Evolutionary conservation across 2,888 invertebrate genomes (phyloP).

Genomic region (Dicroscelio sp.): DNA sequence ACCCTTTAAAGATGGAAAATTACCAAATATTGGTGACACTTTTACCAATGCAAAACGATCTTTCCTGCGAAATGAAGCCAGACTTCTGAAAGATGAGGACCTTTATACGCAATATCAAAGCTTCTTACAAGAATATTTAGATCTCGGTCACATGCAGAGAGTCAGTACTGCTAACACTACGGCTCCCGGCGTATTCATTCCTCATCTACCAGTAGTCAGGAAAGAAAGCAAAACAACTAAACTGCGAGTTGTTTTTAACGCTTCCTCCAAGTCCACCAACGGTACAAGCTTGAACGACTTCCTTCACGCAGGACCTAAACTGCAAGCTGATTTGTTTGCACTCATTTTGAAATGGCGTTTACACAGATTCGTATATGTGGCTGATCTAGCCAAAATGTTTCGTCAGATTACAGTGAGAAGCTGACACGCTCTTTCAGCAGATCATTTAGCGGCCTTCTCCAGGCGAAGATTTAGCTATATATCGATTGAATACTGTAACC

Average conservation of each 20-base stretch:
- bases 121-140: not conserved
- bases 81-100: not conserved
- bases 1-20: not conserved
- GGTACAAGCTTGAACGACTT: conserved; percentile 9
- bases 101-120: not conserved
- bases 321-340: not conserved
- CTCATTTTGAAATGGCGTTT: not conserved
- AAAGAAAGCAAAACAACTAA: conserved; percentile 2
- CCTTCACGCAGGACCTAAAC: not conserved
- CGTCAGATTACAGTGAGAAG: not conserved
- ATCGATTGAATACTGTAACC: not conserved
- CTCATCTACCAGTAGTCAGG: not conserved
- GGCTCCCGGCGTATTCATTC: not conserved
- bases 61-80: not conserved
- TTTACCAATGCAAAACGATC: not conserved
- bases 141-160: conserved; percentile 1
- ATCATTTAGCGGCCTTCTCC: not conserved
- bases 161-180: no score
- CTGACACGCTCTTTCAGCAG: not conserved
- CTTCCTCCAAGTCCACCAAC: not conserved
- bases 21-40: not conserved
- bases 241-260: conserved; percentile 28
- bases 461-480: not conserved
- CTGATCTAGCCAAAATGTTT: conserved; percentile 25
- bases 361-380: not conserved